A percentile compares a stretch with the other conserved stretches of the same genome.
Conservation (phyloP, 2,888 invertebrate species). For the Microlaimidae sp. region DNA sequence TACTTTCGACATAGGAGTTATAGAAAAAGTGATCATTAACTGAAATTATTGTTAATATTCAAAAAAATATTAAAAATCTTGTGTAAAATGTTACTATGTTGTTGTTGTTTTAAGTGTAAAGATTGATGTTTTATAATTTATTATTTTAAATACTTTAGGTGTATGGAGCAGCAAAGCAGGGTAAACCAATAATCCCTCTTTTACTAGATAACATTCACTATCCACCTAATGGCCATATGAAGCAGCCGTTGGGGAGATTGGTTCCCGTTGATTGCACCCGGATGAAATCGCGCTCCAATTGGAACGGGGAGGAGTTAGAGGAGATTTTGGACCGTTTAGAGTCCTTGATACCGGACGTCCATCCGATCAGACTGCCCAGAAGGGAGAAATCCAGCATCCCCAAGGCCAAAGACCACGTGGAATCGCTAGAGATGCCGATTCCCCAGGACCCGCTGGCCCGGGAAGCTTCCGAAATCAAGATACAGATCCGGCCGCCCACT, state of each 20-base stretch:
- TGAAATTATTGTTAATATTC: too few species aligned
- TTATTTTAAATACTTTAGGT: too few species aligned
- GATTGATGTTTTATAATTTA: too few species aligned
- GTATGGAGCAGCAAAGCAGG: too few species aligned
- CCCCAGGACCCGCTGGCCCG: slow-evolving; percentile 5
- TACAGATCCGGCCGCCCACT: slow-evolving; percentile 2
- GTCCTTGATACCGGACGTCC: background rate
- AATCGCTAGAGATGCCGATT: background rate
- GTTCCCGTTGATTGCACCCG: slow-evolving; percentile 2
- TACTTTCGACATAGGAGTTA: too few species aligned
- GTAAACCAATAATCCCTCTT: background rate
- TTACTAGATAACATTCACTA: background rate
- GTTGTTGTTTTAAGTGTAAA: too few species aligned
- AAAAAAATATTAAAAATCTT: too few species aligned
- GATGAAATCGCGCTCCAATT: background rate
- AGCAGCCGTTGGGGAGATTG: background rate
- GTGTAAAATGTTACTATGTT: too few species aligned
- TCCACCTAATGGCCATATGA: background rate
- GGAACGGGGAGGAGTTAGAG: background rate
- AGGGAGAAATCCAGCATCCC: background rate
- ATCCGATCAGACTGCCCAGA: background rate
- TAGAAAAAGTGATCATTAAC: too few species aligned
- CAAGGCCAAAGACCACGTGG: background rate
- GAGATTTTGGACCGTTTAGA: slow-evolving; percentile 5
- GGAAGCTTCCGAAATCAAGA: slow-evolving; percentile 8